Conservation (phyloP, 2,888 invertebrate species). For the Serrognathus titanus region DNA sequence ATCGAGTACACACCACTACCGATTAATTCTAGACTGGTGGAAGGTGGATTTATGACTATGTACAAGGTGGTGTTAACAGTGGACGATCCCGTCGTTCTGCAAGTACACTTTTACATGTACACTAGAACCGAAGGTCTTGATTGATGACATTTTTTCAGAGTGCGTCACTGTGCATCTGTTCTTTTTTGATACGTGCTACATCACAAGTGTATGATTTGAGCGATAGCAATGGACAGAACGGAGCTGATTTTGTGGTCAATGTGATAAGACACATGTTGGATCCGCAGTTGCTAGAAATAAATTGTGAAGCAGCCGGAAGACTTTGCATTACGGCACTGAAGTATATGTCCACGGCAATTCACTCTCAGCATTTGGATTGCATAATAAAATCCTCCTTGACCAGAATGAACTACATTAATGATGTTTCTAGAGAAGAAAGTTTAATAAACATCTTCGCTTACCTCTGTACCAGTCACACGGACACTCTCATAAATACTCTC, state of each 20-base stretch:
- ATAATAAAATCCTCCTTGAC: slow-evolving; percentile 21
- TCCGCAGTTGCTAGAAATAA: slow-evolving; percentile 18
- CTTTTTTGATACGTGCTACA: slow-evolving; percentile 18
- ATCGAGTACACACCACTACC: slow-evolving; percentile 21
- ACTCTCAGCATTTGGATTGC: slow-evolving; percentile 19
- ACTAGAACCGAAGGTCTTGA: too few relatives aligned
- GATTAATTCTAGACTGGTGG: slow-evolving; percentile 19
- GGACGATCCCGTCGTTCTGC: slow-evolving; percentile 18
- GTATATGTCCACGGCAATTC: slow-evolving; percentile 17
- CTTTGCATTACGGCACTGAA: slow-evolving; percentile 24
- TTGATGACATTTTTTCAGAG: slow-evolving; percentile 13
- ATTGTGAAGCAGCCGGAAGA: slow-evolving; percentile 20
- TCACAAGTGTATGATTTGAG: slow-evolving; percentile 16
- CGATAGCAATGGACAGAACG: slow-evolving; percentile 20
- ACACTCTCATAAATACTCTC: slow-evolving; percentile 18
- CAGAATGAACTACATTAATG: slow-evolving; percentile 21
- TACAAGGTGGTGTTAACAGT: slow-evolving; percentile 20
- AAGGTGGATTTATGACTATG: slow-evolving; percentile 17
- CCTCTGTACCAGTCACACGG: slow-evolving; percentile 22
- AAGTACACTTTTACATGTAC: slow-evolving; percentile 10
- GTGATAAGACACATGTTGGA: slow-evolving; percentile 23
- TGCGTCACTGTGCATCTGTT: slow-evolving; percentile 21
- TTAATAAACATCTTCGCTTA: slow-evolving; percentile 23
- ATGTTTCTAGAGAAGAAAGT: slow-evolving; percentile 15
- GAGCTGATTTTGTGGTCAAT: slow-evolving; percentile 22